phyloP scores from a whole-genome alignment of 2,797 vertebrate species.

The Etheostoma perlongum region DNA sequence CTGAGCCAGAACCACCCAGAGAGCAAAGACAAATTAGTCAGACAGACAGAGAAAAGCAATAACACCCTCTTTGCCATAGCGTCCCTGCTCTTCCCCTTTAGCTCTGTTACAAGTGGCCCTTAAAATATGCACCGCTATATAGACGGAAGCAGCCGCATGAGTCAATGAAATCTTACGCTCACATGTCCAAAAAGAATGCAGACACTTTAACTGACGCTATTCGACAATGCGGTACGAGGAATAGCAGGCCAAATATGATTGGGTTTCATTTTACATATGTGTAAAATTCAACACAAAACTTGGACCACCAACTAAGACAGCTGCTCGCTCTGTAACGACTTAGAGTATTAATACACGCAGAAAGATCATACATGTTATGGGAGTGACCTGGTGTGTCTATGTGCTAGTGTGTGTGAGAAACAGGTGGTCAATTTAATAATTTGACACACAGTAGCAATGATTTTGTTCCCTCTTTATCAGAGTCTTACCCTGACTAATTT shows the following conservation, averaged over 20 bases:
- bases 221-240: constrained; percentile 50
- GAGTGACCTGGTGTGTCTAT: constrained; percentile 15
- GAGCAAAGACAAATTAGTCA: constrained; percentile 26
- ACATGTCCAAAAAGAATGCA: constrained; percentile 57
- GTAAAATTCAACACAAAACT: constrained; percentile 60
- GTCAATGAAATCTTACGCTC: constrained; percentile 54
- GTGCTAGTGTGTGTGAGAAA: constrained; percentile 44
- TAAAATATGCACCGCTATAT: constrained; percentile 45
- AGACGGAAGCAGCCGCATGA: constrained; percentile 35
- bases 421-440: constrained; percentile 75
- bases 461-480: constrained; percentile 47
- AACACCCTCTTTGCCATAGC: constrained; percentile 29
- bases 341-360: constrained; percentile 26
- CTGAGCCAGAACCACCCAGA: constrained; percentile 15
- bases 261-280: constrained; percentile 69
- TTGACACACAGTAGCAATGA: constrained; percentile 69
- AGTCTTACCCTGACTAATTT: constrained; percentile 65
- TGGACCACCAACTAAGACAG: constrained; percentile 75
- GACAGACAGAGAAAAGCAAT: constrained; percentile 37
- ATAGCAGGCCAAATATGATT: constrained; percentile 35
- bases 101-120: constrained; percentile 27
- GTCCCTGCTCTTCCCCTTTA: no score
- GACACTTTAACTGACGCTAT: constrained; percentile 54
- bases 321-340: constrained; percentile 50
- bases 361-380: constrained; percentile 44